A percentile compares a stretch with the other conserved stretches of the same genome.
phyloP scores from a whole-genome alignment of 2,888 invertebrate species.

The Diogma glabrata region DNA sequence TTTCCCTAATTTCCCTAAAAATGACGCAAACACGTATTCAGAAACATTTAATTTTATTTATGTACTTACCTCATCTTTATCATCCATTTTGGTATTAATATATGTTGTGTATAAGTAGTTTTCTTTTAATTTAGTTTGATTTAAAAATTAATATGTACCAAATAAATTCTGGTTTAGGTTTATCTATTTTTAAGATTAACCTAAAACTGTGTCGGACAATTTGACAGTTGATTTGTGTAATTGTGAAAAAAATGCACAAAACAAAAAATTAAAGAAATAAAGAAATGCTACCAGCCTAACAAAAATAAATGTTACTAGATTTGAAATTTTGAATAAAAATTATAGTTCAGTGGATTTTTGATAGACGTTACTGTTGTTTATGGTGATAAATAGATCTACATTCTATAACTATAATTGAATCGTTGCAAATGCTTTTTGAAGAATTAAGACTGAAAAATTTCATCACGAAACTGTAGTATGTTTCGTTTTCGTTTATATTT shows the following conservation, averaged over 20 bases:
- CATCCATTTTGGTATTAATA: conserved; percentile 2
- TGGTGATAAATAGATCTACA: no score
- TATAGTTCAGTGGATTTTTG: no score
- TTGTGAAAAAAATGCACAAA: not conserved
- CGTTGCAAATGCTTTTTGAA: no score
- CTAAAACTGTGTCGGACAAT: not conserved
- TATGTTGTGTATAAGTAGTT: not conserved
- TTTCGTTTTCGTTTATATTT: no score
- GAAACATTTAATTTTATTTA: not conserved
- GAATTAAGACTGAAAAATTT: no score
- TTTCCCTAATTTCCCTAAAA: conserved; percentile 5
- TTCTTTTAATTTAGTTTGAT: not conserved
- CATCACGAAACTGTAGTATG: no score
- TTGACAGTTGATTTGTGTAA: conserved; percentile 4
- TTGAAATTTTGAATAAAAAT: no score
- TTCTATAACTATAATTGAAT: no score
- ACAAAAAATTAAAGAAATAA: not conserved
- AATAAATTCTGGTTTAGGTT: not conserved
- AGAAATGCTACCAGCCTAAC: not conserved
- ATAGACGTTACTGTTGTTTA: no score
- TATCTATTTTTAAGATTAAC: not conserved
- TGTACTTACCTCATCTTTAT: conserved; percentile 6
- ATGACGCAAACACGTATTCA: conserved; percentile 8
- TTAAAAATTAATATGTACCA: not conserved
- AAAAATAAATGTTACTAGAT: conserved; percentile 1